Evolutionary conservation across 2,888 invertebrate genomes (phyloP).

Genomic region (Lissonota sp.): DNA sequence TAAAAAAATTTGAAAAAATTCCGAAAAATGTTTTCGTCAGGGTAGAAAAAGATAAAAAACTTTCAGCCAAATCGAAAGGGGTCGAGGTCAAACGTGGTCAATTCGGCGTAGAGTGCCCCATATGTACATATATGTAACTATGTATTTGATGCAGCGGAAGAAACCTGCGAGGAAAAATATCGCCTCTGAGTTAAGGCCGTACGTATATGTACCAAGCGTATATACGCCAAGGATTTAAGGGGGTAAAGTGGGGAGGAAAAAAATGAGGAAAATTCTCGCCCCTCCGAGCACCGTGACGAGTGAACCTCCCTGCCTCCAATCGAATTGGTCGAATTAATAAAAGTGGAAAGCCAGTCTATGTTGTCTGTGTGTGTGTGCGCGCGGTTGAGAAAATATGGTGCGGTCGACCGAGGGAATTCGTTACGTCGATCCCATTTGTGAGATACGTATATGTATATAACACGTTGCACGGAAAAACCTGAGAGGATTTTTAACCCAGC

Average conservation of each 20-base stretch:
- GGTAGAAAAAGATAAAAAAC: too few relatives aligned
- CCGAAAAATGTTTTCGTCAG: too few relatives aligned
- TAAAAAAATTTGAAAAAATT: too few relatives aligned
- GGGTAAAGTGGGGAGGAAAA: conserved; percentile 8
- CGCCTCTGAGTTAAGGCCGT: conserved; percentile 7
- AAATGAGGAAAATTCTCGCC: conserved; percentile 31
- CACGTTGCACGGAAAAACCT: background rate
- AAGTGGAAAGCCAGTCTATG: conserved; percentile 41
- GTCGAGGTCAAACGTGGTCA: too few relatives aligned
- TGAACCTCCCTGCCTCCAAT: conserved; percentile 42
- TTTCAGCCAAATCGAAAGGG: too few relatives aligned
- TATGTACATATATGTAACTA: background rate
- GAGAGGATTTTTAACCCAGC: conserved; percentile 45
- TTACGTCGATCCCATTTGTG: conserved; percentile 43
- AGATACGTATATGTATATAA: conserved; percentile 17
- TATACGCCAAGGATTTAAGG: conserved; percentile 6
- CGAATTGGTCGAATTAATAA: conserved; percentile 63
- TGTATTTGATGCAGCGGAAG: conserved; percentile 19
- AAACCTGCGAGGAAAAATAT: conserved; percentile 40
- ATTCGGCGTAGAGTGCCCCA: background rate
- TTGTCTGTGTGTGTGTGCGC: background rate
- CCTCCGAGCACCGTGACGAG: conserved; percentile 50
- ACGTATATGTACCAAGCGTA: background rate
- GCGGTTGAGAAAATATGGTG: conserved; percentile 58
- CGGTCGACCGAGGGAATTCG: conserved; percentile 50